Base-by-base conservation (phyloP, 2,113 vertebrate species). In the Pelobates fuscus region DNA sequence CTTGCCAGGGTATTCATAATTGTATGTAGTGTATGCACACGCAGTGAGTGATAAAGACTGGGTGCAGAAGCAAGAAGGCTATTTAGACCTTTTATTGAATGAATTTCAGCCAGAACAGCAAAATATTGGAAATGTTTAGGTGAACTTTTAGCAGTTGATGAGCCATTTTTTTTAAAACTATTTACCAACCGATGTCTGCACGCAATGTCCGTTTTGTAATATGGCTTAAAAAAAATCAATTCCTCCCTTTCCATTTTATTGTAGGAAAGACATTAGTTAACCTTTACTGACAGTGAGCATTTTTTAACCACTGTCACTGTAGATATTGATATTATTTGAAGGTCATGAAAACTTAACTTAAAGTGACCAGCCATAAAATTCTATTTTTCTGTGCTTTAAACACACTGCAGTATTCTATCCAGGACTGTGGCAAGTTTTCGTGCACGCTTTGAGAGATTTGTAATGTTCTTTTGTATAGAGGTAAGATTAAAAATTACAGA, bases 1-100 rank as follows among this genome's bases (percentile, higher is more conserved):
- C 17, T 17, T 12, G 29, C 37, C 43, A 68, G 64, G 43, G 37
- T 77, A 77, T 68, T 68, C 67, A 68, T 77, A 68, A 68, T 12
- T 61, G 17, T 58, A 10, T 70, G 37, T 61, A 58, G 25, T 49
- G 17, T 52, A 32, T 61, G 59, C 20, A 52, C 15, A 67, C 58
- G 63, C 24, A 23, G 21, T 5, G 2, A 23, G 24, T 46, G 37
- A 46, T 77, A 23, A 46, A 67, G 12, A 58, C 21, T 59, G 24
- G 32, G 37, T 46, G 49, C 15, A 37, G n/a, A 60, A 65, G 27
- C 23, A 55, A 18, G 55, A 8, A 23, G 32, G 21, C 15, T 26
- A 27, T 44, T 70, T 60, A 60, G 43, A 18, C 23, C 24, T 27
- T 43, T 3, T 17, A 20, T 26, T 15, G 25, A 15, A 60, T 60